phyloP scores from a whole-genome alignment of 2,797 vertebrate species.

The Lophius americanus region DNA sequence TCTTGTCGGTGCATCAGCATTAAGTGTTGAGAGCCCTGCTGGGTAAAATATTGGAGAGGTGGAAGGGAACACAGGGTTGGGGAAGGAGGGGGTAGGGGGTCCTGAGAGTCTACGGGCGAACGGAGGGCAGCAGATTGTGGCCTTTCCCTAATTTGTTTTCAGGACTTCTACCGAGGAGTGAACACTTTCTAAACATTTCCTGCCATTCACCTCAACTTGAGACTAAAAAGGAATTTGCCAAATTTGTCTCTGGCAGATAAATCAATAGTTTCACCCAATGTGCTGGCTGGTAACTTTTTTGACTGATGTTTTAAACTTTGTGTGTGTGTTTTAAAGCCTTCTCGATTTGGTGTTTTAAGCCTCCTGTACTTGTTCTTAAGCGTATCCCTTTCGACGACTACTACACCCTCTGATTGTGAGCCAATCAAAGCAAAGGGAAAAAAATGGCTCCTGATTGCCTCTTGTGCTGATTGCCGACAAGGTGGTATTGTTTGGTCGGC shows the following conservation, averaged over 20 bases:
- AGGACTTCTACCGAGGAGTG: constrained; percentile 4
- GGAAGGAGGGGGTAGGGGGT: background rate
- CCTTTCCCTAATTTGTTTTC: constrained; percentile 11
- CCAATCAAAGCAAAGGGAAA: constrained; percentile 34
- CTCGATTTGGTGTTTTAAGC: constrained; percentile 20
- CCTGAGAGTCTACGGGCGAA: constrained; percentile 13
- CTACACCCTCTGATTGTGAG: constrained; percentile 33
- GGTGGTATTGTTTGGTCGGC: background rate
- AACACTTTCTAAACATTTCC: constrained; percentile 16
- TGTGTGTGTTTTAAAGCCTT: constrained; percentile 23
- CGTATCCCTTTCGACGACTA: constrained; percentile 14
- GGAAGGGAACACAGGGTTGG: constrained; percentile 10
- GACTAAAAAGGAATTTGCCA: constrained; percentile 25
- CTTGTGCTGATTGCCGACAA: constrained; percentile 8
- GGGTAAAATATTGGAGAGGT: constrained; percentile 55
- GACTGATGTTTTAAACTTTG: background rate
- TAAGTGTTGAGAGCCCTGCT: constrained; percentile 62
- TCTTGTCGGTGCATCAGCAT: constrained; percentile 45
- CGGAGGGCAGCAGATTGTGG: constrained; percentile 17
- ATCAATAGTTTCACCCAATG: constrained; percentile 47
- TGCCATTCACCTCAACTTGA: constrained; percentile 4
- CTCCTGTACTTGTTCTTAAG: constrained; percentile 20
- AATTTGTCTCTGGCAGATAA: constrained; percentile 26
- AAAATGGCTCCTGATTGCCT: constrained; percentile 31
- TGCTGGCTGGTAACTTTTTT: constrained; percentile 1